A percentile compares a stretch with the other conserved stretches of the same genome.
phyloP scores from a whole-genome alignment of 2,113 vertebrate genomes.

The Australoheros scitulus region DNA sequence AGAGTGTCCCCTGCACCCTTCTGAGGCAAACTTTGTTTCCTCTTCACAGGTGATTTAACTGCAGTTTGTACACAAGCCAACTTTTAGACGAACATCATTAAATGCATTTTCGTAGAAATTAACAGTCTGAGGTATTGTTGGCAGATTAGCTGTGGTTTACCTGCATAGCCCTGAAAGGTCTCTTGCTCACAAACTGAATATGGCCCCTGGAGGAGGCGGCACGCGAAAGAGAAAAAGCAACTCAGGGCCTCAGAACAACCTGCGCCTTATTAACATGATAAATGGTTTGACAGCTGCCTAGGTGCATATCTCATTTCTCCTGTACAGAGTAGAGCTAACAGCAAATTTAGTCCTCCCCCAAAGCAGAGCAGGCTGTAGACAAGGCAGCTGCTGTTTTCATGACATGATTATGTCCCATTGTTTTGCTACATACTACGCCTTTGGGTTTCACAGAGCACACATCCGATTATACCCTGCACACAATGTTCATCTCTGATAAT shows the following conservation, averaged over 20 bases:
- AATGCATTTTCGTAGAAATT: not conserved
- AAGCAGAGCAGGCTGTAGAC: slow-evolving; percentile 18
- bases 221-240: slow-evolving; percentile 5
- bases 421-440: slow-evolving; percentile 3
- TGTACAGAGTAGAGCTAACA: not conserved
- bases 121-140: not conserved
- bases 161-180: not conserved
- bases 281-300: slow-evolving; percentile 44
- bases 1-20: too few relatives aligned
- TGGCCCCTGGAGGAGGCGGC: slow-evolving; percentile 1
- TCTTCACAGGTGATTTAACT: not conserved
- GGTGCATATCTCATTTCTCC: slow-evolving; percentile 26
- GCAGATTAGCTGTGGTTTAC: not conserved
- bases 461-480: not conserved
- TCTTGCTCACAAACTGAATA: slow-evolving; percentile 6
- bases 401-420: not conserved
- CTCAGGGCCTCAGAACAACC: slow-evolving; percentile 6
- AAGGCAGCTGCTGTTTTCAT: slow-evolving; percentile 8
- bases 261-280: slow-evolving; percentile 59
- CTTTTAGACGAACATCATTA: not conserved
- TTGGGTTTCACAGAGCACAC: not conserved
- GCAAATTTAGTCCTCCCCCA: slow-evolving; percentile 7
- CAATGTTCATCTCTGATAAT: slow-evolving; percentile 1
- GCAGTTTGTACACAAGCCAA: not conserved
- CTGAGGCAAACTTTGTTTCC: not conserved